Evolutionary conservation across 2,888 invertebrate species (phyloP).

Genomic region (Oligia fasciuncula): DNA sequence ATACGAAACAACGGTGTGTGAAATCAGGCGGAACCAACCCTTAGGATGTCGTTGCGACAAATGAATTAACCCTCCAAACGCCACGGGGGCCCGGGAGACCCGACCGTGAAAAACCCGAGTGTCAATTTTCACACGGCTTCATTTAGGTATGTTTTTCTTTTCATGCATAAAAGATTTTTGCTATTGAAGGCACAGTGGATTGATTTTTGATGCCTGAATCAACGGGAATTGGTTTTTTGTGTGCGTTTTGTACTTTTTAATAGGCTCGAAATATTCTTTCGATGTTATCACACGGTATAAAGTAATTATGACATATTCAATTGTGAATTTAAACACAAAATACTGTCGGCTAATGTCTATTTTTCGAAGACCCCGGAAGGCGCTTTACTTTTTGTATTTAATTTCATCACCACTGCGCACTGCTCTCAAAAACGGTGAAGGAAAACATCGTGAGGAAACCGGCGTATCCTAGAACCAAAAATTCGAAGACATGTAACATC

Average conservation of each 20-base stretch:
- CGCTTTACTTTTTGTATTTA: no score
- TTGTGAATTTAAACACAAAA: no score
- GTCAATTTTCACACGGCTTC: conserved; percentile 67
- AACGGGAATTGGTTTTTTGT: background rate
- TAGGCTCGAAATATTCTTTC: background rate
- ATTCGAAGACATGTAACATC: no score
- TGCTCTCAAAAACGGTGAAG: no score
- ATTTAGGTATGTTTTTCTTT: conserved; percentile 49
- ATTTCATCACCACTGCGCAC: no score
- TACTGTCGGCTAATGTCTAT: no score
- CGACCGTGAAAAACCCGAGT: conserved; percentile 60
- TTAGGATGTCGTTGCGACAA: conserved; percentile 58
- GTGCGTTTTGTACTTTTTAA: background rate
- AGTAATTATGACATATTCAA: no score
- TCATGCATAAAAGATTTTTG: conserved; percentile 61
- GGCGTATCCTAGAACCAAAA: no score
- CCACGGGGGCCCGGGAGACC: conserved; percentile 59
- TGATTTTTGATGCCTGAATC: conserved; percentile 34
- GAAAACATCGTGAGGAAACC: no score
- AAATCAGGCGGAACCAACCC: conserved; percentile 68
- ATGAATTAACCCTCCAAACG: conserved; percentile 66
- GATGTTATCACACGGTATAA: background rate
- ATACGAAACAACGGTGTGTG: conserved; percentile 59
- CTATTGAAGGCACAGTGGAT: conserved; percentile 38
- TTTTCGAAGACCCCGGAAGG: no score